Conservation (phyloP, 2,113 vertebrate genomes). For the Odontesthes bonariensis region DNA sequence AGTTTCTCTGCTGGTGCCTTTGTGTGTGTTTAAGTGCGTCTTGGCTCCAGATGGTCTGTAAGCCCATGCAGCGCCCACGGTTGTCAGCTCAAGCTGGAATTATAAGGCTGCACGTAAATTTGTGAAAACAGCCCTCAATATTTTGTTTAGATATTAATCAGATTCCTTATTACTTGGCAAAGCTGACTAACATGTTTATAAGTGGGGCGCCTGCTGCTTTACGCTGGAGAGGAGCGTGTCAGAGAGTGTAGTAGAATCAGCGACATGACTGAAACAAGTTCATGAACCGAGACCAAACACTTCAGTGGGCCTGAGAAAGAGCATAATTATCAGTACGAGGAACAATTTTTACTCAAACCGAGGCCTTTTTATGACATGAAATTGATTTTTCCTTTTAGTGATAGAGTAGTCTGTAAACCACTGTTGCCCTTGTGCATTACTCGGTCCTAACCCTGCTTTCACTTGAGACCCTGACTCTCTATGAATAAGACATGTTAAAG, state of each 20-base stretch:
- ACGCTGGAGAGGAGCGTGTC: slow-evolving; percentile 37
- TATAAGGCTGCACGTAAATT: slow-evolving; percentile 50
- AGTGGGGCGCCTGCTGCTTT: slow-evolving; percentile 45
- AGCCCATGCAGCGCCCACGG: slow-evolving; percentile 36
- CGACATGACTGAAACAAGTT: slow-evolving; percentile 59
- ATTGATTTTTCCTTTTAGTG: slow-evolving; percentile 12
- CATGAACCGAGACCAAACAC: slow-evolving; percentile 45
- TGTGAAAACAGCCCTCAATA: slow-evolving; percentile 70
- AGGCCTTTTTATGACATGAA: neutral
- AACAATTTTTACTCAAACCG: slow-evolving; percentile 11
- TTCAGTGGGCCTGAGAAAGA: slow-evolving; percentile 11
- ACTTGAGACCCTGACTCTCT: neutral
- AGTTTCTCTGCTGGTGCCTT: slow-evolving; percentile 2
- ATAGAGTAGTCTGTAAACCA: neutral
- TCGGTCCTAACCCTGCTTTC: neutral
- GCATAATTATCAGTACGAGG: neutral
- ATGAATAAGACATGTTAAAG: neutral
- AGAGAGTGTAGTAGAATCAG: slow-evolving; percentile 37
- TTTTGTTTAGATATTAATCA: slow-evolving; percentile 79
- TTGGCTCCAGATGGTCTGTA: slow-evolving; percentile 61
- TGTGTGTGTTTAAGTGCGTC: slow-evolving; percentile 19
- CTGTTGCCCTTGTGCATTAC: neutral
- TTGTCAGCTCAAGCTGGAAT: slow-evolving; percentile 52
- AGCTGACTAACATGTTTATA: slow-evolving; percentile 55
- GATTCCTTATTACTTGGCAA: slow-evolving; percentile 66